Evolutionary conservation across 2,888 invertebrate genomes (phyloP), one percentile per base, ranked within the genome.

Genomic region (Tachina grossa): DNA sequence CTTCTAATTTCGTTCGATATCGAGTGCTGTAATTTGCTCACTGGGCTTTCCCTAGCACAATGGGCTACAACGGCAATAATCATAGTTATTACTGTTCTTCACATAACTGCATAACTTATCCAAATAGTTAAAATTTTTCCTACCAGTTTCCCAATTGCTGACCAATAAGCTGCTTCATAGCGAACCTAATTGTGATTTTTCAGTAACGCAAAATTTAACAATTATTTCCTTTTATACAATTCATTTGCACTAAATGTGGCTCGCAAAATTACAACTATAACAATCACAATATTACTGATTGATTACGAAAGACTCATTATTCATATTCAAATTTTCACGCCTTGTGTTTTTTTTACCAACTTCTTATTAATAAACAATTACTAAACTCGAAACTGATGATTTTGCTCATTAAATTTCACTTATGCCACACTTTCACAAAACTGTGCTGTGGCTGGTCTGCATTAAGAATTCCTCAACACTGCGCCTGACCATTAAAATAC

Each of bases 401-500:
- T 31, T 65, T 72, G n/a, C 41, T 72, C 63, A 80, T 80, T 71
- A 65, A 53, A 53, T 43, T 61, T 51, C 45, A 61, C 61, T 69
- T 69, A 59, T 43, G 59, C 6, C 41, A 61, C 59, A 78, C 22
- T 61, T 51, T 43, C n/a, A 47, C 2, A 39, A 55, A 31, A 31
- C 19, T 49, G n/a, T 53, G 43, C 49, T 53, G 47, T 45, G 31
- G n/a, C 66, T 22, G n/a, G 31, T 31, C 22, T 14, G 8, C 9
- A 65, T 55, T 31, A 59, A 6, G 14, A 39, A 49, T 61, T 53
- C 22, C 11, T 14, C 43, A 19, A 16, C 31, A 72, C 14, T 59
- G 51, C 43, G 51, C 13, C 59, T 59, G 66, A n/a, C 59, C 74
- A 81, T 68, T 74, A 39, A 81, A 74, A 53, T 81, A 74, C 75